Base-by-base conservation (phyloP, 2,797 vertebrate genomes). In the Champsocephalus esox region DNA sequence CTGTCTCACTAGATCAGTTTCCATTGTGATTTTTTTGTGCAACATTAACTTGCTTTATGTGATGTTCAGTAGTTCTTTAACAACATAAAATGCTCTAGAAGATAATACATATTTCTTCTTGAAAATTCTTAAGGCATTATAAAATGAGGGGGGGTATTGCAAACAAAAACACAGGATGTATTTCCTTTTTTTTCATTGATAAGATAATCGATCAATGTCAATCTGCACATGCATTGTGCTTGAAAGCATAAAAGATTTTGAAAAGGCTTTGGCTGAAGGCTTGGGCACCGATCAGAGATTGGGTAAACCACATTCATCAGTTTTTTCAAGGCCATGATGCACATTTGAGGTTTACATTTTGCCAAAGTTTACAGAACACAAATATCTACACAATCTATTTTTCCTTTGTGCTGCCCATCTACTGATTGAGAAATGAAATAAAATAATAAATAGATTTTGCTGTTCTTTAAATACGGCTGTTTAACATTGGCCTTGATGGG, bases 1-100 rank as follows among this genome's bases (percentile, higher is more conserved):
- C 73, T 82, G 80, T 88, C 86, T 77, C 45, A 8, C 41, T 63
- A 58, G 56, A 80, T 90, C 82, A 70, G 49, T 69, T 76, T 63
- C 76, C 12, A n/a, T 45, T 67, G 12, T 6, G 49, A 48, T 28
- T 56, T 70, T 21, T 60, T 64, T 46, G 52, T 32, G 52, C 21
- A 54, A 75, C 62, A 66, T 48, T 57, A 58, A 79, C 48, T 48
- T 32, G 60, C 54, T 76, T 80, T 51, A 13, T 41, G 13, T n/a
- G 49, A 14, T 63, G 38, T 38, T 7, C 21, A 58, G n/a, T 63
- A 45, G 70, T 52, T 65, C 8, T 4, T 10, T 9, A 24, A 5
- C 59, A 34, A 7, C 24, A 14, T 52, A 9, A 57, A 17, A 11
- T 19, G 46, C 45, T 60, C 9, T 38, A 1, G 28, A 28, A 28